These are phyloP conservation scores for Phrixothrix hirtus DNA, from an alignment of 2,888 invertebrate genomes.

Conservation along the genomic window DNA sequence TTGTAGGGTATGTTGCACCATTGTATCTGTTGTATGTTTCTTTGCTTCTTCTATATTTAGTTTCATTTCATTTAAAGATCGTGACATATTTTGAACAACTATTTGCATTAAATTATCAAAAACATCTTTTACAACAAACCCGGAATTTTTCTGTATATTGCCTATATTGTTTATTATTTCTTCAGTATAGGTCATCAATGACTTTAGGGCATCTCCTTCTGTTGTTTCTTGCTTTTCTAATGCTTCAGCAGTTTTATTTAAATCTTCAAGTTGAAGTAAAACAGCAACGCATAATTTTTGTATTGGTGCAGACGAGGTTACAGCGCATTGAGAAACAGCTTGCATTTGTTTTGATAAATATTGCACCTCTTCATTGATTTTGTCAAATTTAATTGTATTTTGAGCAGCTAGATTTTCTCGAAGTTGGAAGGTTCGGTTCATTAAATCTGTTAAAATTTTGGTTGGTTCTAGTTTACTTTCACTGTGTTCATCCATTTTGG, in stretches of 20 bases:
- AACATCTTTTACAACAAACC: conserved; percentile 52
- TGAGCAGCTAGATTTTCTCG: conserved; percentile 53
- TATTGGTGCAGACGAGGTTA: conserved; percentile 42
- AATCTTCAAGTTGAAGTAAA: conserved; percentile 63
- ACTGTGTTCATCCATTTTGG: not conserved
- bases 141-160: conserved; percentile 45
- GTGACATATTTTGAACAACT: conserved; percentile 49
- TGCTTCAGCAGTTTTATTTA: conserved; percentile 48
- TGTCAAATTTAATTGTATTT: conserved; percentile 43
- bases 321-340: conserved; percentile 46
- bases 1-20: conserved; percentile 47
- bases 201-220: conserved; percentile 43
- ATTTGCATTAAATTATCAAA: conserved; percentile 53
- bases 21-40: conserved; percentile 43
- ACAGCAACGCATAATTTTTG: conserved; percentile 62
- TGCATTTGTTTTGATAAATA: conserved; percentile 46
- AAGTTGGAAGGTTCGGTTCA: conserved; percentile 54
- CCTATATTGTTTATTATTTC: conserved; percentile 48
- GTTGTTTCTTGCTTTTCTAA: conserved; percentile 41
- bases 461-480: not conserved
- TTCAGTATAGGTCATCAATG: conserved; percentile 46
- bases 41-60: conserved; percentile 51
- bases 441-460: not conserved
- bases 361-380: conserved; percentile 46
- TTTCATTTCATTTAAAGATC: conserved; percentile 50